Conservation (phyloP, 2,113 vertebrate species). For the Seriola rivoliana region DNA sequence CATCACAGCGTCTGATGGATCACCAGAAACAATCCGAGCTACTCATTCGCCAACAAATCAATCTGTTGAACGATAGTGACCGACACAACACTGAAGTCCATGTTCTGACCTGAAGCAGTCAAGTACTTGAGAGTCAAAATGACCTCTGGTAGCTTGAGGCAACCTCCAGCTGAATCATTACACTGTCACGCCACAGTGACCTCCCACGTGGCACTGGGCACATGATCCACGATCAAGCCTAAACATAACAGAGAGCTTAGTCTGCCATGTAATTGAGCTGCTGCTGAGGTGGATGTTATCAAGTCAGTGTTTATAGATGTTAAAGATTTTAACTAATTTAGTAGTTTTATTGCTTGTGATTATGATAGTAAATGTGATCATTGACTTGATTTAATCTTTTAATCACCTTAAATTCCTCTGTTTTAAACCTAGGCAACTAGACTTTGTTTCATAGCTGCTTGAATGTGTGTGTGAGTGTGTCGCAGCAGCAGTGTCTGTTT, state of each 20-base stretch:
- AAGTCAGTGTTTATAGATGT: neutral
- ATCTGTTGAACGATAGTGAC: neutral
- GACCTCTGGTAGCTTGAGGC: conserved; percentile 10
- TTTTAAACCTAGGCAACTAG: neutral
- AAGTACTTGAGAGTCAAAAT: neutral
- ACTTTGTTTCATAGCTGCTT: conserved; percentile 3
- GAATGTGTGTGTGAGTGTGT: neutral
- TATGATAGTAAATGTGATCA: conserved; percentile 14
- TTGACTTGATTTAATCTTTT: neutral
- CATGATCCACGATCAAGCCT: conserved; percentile 1
- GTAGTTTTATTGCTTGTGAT: neutral
- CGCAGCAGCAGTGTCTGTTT: neutral
- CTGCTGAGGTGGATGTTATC: neutral
- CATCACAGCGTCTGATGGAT: neutral
- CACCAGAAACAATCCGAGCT: neutral
- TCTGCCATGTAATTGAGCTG: neutral
- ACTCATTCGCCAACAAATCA: neutral
- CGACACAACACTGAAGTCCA: rapidly evolving
- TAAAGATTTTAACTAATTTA: too few species aligned
- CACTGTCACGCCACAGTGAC: conserved; percentile 1
- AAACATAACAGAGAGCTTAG: neutral
- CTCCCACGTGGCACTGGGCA: neutral
- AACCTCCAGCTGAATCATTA: conserved; percentile 44
- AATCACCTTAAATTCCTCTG: neutral
- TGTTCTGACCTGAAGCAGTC: neutral